phyloP scores from a whole-genome alignment of 2,888 invertebrate species.

The Synanthedon formicaeformis region DNA sequence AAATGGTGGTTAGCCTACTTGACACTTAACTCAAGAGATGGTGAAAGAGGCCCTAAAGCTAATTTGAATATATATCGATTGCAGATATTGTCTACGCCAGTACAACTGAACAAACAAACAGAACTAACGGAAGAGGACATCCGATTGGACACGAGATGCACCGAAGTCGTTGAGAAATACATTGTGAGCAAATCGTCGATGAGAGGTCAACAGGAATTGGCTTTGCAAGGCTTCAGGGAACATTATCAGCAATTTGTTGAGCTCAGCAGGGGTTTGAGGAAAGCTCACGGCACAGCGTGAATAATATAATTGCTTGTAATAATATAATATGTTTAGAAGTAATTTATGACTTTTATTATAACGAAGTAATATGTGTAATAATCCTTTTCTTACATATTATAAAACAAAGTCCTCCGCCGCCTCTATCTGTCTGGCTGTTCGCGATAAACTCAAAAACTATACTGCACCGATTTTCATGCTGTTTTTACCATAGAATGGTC shows the following conservation, averaged over 20 bases:
- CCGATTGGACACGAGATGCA: slow-evolving; percentile 65
- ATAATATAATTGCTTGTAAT: not conserved
- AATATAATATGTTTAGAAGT: not conserved
- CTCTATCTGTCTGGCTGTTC: too few relatives aligned
- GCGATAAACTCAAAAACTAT: too few relatives aligned
- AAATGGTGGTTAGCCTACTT: too few relatives aligned
- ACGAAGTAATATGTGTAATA: too few relatives aligned
- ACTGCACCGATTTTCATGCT: too few relatives aligned
- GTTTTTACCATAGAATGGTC: too few relatives aligned
- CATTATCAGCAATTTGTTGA: slow-evolving; percentile 71
- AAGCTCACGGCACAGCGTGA: slow-evolving; percentile 73
- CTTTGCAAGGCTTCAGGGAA: slow-evolving; percentile 79
- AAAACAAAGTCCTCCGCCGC: too few relatives aligned
- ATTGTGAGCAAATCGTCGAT: slow-evolving; percentile 72
- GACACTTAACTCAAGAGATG: too few relatives aligned
- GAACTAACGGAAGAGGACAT: slow-evolving; percentile 65
- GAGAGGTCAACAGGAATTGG: slow-evolving; percentile 76
- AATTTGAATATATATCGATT: slow-evolving; percentile 7
- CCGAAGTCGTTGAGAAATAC: slow-evolving; percentile 73
- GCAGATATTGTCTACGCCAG: slow-evolving; percentile 51
- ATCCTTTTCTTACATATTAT: too few relatives aligned
- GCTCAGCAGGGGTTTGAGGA: slow-evolving; percentile 72
- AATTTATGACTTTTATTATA: slow-evolving; percentile 1
- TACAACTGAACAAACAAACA: slow-evolving; percentile 51
- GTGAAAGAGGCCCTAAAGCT: too few relatives aligned